These are phyloP conservation scores for Sebastes cheni DNA, from an alignment of 2,797 vertebrate species.

Conservation along the genomic window DNA sequence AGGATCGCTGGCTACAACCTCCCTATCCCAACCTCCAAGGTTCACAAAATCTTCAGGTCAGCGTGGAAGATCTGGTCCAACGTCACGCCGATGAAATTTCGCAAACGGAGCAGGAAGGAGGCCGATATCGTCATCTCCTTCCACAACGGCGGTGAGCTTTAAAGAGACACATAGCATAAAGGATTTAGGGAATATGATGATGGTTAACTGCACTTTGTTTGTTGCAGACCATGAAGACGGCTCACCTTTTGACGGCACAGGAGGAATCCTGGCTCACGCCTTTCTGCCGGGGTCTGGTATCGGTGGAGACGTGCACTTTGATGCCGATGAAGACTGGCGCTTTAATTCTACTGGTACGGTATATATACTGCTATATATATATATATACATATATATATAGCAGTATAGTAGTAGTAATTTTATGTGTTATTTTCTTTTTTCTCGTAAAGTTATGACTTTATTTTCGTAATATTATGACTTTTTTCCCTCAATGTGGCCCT, in stretches of 20 bases:
- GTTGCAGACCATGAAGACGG: conserved; percentile 73
- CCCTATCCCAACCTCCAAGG: conserved; percentile 2
- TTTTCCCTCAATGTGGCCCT: too few relatives aligned
- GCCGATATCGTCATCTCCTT: conserved; percentile 76
- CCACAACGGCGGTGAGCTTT: conserved; percentile 55
- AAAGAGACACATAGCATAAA: background rate
- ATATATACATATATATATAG: too few relatives aligned
- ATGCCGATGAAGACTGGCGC: conserved; percentile 74
- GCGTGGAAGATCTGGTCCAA: conserved; percentile 74
- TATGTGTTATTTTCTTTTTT: too few relatives aligned
- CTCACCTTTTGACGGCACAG: conserved; percentile 71
- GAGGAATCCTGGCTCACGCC: conserved; percentile 74
- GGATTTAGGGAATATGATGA: background rate
- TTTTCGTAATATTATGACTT: too few relatives aligned
- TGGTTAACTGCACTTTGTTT: background rate
- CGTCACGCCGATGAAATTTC: conserved; percentile 52
- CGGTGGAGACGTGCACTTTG: conserved; percentile 78
- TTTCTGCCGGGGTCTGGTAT: conserved; percentile 66
- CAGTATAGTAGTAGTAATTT: too few relatives aligned
- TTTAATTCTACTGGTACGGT: conserved; percentile 60
- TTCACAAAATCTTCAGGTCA: conserved; percentile 47
- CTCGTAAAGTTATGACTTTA: too few relatives aligned
- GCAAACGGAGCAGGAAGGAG: conserved; percentile 35
- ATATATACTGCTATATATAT: background rate
- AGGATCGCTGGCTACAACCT: conserved; percentile 54